phyloP scores from a whole-genome alignment of 2,113 vertebrate species.

The Arothron firmamentum region DNA sequence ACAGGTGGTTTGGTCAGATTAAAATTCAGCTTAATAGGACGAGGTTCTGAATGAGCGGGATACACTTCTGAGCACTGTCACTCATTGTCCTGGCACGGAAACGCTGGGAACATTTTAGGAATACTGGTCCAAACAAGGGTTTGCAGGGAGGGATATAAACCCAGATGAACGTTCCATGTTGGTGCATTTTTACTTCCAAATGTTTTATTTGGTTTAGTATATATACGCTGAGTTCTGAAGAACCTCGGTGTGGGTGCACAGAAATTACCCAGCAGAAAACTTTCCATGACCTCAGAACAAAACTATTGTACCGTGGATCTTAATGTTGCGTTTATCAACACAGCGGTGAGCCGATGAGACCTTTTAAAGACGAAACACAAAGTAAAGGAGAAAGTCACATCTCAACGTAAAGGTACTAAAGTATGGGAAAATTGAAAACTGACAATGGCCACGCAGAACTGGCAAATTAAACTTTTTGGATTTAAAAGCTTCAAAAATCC shows the following conservation, averaged over 20 bases:
- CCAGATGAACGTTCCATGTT: constrained; percentile 39
- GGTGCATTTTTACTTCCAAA: constrained; percentile 18
- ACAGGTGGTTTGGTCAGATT: constrained; percentile 74
- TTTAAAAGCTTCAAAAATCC: constrained; percentile 76
- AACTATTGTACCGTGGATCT: constrained; percentile 17
- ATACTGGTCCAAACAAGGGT: constrained; percentile 32
- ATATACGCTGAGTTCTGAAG: constrained; percentile 3
- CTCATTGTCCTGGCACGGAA: constrained; percentile 65
- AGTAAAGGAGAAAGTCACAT: constrained; percentile 43
- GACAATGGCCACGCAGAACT: constrained; percentile 68
- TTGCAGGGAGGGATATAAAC: constrained; percentile 45
- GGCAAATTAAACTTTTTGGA: constrained; percentile 77
- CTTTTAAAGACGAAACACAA: constrained; percentile 43
- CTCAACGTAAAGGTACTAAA: constrained; percentile 70
- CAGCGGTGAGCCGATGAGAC: constrained; percentile 15
- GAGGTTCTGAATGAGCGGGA: constrained; percentile 63
- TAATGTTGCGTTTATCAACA: not conserved
- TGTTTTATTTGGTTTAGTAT: constrained; percentile 17
- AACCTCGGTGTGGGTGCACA: too few species aligned
- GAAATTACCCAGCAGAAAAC: too few species aligned
- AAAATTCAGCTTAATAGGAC: constrained; percentile 64
- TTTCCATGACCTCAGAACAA: constrained; percentile 22
- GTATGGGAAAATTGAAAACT: constrained; percentile 72
- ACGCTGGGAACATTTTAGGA: constrained; percentile 54
- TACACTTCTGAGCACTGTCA: constrained; percentile 51